Evolutionary conservation across 2,113 vertebrate genomes (phyloP).

Genomic region (Siniperca chuatsi): DNA sequence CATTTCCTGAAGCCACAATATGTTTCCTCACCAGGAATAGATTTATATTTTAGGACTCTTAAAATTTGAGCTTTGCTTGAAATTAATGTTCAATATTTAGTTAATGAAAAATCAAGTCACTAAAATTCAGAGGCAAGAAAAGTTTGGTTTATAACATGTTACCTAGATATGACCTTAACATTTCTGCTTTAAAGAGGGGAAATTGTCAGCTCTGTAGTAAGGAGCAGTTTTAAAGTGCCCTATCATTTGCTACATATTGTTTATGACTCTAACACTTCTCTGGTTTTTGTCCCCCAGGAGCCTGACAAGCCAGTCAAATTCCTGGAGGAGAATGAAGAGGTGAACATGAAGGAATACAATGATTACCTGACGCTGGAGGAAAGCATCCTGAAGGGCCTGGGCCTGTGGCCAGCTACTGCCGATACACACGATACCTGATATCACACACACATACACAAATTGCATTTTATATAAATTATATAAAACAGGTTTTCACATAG

Average conservation of each 20-base stretch:
- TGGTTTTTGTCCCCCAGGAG: conserved; percentile 65
- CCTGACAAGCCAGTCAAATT: conserved; percentile 48
- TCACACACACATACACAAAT: conserved; percentile 5
- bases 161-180: not conserved
- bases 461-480: not conserved
- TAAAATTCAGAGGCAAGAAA: not conserved
- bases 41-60: not conserved
- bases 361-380: conserved; percentile 79
- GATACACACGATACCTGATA: conserved; percentile 46
- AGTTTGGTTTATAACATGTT: not conserved
- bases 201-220: not conserved
- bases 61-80: not conserved
- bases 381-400: conserved; percentile 67
- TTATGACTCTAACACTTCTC: not conserved
- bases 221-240: not conserved
- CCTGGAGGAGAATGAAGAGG: conserved; percentile 72
- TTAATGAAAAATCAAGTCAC: not conserved
- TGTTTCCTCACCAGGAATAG: not conserved
- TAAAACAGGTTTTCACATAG: not conserved
- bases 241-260: not conserved
- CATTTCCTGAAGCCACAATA: not conserved
- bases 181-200: not conserved
- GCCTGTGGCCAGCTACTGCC: conserved; percentile 54
- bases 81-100: not conserved
- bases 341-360: conserved; percentile 68